Base-by-base conservation (phyloP, 2,113 vertebrate species). In the Tetrax tetrax region DNA sequence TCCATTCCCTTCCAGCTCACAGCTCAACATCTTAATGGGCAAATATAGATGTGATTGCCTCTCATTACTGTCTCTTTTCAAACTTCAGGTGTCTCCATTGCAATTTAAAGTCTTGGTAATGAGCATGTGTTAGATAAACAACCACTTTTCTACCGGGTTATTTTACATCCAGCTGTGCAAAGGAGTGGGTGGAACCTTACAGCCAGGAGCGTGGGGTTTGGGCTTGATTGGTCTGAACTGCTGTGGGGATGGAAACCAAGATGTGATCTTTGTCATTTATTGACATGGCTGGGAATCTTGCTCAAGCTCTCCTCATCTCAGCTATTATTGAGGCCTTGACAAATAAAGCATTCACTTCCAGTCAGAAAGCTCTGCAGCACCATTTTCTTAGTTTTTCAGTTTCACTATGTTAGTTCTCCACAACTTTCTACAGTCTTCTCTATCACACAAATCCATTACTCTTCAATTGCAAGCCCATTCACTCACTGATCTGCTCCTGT, bases 201-300 rank as follows among this genome's bases (percentile, higher is more conserved):
- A 66, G 61, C 45, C 63, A 65, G 53, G 28, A 82, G 23, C 1
- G 0, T 13, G 35, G 7, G 23, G 10, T 53, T 66, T 76, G 64
- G 29, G 37, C 63, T 80, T 31, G 18, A 18, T 24, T 45, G 68
- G 27, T 50, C n/a, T 74, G 27, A 93, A 45, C 23, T 50, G 51
- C 82, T 31, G 56, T 24, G n/a, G 35, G 54, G 35, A 50, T 31
- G 48, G 28, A 19, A 72, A 6, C 27, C 27, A 24, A 54, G 57
- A 43, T 0, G 0, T 0, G 2, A n/a, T 43, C 50, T 70, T 53
- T 65, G 54, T 75, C 60, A 45, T 24, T 78, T 56, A 70, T 45
- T 38, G 57, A n/a, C 8, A 6, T 11, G 25, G 35, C 59, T 88
- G 23, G 64, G 35, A 76, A 54, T 57, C 41, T 7, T 51, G 22